Percentiles rank a stretch among this genome's conserved stretches.
These are phyloP conservation scores for Cossypha polioptera DNA, from an alignment of 2,797 vertebrate genomes.

Conservation along the genomic window DNA sequence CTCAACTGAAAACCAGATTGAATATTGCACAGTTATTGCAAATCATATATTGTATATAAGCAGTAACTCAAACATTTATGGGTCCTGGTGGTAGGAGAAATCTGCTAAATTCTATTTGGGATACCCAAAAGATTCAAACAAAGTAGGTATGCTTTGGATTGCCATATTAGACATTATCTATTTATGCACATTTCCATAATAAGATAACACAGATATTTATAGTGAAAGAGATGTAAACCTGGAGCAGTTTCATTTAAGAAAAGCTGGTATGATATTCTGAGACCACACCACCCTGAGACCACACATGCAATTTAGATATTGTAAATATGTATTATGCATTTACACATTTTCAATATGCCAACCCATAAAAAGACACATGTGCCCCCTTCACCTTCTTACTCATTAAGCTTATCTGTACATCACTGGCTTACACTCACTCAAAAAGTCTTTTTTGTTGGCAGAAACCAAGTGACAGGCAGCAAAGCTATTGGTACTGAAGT, in stretches of 20 bases:
- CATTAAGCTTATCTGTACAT: not conserved
- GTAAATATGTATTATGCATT: no score
- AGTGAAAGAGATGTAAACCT: not conserved
- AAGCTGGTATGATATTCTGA: not conserved
- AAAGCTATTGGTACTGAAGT: not conserved
- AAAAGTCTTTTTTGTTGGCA: not conserved
- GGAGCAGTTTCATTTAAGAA: not conserved
- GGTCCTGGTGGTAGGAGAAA: slow-evolving; percentile 9
- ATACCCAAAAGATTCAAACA: not conserved
- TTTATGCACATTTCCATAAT: not conserved
- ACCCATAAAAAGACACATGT: not conserved
- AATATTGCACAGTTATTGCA: slow-evolving; percentile 19
- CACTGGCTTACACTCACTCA: not conserved
- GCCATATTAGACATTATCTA: not conserved
- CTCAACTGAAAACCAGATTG: slow-evolving; percentile 24
- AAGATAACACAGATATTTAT: not conserved
- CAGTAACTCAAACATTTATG: slow-evolving; percentile 21
- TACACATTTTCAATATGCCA: not conserved
- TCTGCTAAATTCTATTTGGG: not conserved
- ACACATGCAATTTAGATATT: not conserved
- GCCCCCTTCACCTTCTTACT: not conserved
- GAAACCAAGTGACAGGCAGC: not conserved
- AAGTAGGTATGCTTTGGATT: not conserved
- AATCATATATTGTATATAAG: slow-evolving; percentile 10
- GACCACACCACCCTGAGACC: not conserved